Base-by-base conservation (phyloP, 1,140 invertebrate genomes). In the Philopotamus ludificatus region DNA sequence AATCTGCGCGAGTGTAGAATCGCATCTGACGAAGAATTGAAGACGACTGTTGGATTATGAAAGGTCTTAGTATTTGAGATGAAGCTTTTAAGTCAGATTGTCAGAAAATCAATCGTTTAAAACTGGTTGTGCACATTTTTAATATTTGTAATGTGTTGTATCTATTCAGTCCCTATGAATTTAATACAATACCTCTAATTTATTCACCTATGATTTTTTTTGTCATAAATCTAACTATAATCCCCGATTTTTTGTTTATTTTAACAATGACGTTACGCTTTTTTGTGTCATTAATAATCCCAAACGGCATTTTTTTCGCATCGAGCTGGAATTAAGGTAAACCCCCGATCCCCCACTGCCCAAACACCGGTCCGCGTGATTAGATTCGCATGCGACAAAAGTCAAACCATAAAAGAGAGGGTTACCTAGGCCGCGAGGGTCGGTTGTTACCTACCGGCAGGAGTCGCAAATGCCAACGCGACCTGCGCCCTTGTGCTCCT, bases 391-490 rank as follows among this genome's bases (percentile, higher is more conserved):
- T 47, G 67, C 57, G 67, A 59, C 62, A 65, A 64, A 68, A 67
- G 66, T 67, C 66, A 67, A 55, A 67, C 66, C 66, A 39, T 59
- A 58, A 67, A 67, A 61, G 60, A 63, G 66, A 63, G 66, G 60
- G 66, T 67, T 67, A 67, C 59, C 41, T 18, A 10, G 20, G 26
- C 23, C 21, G 18, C 16, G 20, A 26, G 23, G 12, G 7, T 49
- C 18, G 7, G 18, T 49, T 16, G 7, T 16, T n/a, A n/a, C n/a
- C n/a, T n/a, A n/a, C 50, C 50, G 23, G 49, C 50, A 16, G 10
- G 18, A 42, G 47, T 53, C 55, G 44, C 47, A 22, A 58, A 57
- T 42, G 28, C 42, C 63, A 49, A 34, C 50, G 20, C 26, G 47
- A 1, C 49, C 15, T 21, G 23, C 53, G 47, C 39, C 51, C 54